Percentiles rank a stretch among this genome's conserved stretches.
Conservation (phyloP, 2,888 invertebrate species). For the Hylaea fasciaria region DNA sequence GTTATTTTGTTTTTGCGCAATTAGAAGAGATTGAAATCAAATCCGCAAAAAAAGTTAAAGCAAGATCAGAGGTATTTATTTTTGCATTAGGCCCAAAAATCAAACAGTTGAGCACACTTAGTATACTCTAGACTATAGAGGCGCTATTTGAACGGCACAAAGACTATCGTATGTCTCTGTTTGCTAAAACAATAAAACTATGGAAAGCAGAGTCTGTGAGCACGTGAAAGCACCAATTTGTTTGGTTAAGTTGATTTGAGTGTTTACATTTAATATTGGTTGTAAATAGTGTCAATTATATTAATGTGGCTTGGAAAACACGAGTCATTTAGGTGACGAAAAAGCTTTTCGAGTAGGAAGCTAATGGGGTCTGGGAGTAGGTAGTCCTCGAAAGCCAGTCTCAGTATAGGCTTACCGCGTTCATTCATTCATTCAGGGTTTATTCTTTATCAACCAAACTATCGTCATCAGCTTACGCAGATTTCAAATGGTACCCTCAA, state of each 20-base stretch:
- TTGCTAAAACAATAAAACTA: constrained; percentile 49
- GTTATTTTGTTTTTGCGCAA: too few relatives aligned
- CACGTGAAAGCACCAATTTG: constrained; percentile 44
- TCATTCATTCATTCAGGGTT: too few relatives aligned
- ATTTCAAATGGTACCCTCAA: too few relatives aligned
- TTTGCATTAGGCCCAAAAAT: neutral
- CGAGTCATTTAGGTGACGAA: neutral
- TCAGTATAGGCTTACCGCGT: too few relatives aligned
- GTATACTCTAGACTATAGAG: constrained; percentile 34
- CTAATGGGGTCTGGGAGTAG: too few relatives aligned
- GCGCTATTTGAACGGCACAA: constrained; percentile 45
- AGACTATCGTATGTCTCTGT: constrained; percentile 60
- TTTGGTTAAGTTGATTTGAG: constrained; percentile 38
- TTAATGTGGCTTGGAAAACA: neutral
- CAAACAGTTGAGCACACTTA: constrained; percentile 3
- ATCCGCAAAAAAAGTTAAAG: too few relatives aligned
- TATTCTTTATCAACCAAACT: too few relatives aligned
- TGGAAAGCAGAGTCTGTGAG: constrained; percentile 40
- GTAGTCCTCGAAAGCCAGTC: too few relatives aligned
- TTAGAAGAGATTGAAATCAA: too few relatives aligned
- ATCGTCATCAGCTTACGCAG: too few relatives aligned
- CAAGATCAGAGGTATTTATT: too few relatives aligned
- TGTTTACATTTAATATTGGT: constrained; percentile 22
- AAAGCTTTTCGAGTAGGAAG: too few relatives aligned
- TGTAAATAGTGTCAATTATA: constrained; percentile 26